Evolutionary conservation across 2,797 vertebrate genomes (phyloP).

Genomic region (Martes flavigula): DNA sequence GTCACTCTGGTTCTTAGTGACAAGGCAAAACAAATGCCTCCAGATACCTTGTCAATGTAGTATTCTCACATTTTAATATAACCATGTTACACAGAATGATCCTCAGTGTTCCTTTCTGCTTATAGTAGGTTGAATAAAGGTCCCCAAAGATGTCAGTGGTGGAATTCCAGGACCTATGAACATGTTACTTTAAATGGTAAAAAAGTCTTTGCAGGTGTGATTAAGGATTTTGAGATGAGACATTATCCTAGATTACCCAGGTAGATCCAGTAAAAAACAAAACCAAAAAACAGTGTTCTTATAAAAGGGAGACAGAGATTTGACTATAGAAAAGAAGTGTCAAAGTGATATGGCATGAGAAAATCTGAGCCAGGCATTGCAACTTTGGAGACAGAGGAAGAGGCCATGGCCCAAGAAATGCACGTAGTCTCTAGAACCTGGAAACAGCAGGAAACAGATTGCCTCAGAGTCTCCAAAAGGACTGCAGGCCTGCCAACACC

Average conservation of each 20-base stretch:
- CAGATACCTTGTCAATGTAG: not conserved
- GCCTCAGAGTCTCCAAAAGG: not conserved
- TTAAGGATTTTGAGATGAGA: not conserved
- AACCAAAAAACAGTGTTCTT: not conserved
- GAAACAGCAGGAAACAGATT: not conserved
- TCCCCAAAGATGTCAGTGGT: not conserved
- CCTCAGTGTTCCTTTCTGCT: not conserved
- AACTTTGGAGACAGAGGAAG: not conserved
- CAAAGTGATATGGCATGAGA: not conserved
- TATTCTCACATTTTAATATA: not conserved
- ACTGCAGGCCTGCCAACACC: not conserved
- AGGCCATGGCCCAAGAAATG: not conserved
- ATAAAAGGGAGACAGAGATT: not conserved
- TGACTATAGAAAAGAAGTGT: not conserved
- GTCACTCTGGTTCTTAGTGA: not conserved
- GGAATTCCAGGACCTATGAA: not conserved
- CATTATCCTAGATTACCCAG: not conserved
- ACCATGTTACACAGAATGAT: not conserved
- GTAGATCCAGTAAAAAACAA: not conserved
- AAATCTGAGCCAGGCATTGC: not conserved
- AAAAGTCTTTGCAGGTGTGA: not conserved
- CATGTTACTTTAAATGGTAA: not conserved
- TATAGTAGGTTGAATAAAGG: not conserved
- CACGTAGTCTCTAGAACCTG: not conserved
- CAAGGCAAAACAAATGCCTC: not conserved